Evolutionary conservation across 2,113 vertebrate genomes (phyloP).

Genomic region (Lasiurus cinereus): DNA sequence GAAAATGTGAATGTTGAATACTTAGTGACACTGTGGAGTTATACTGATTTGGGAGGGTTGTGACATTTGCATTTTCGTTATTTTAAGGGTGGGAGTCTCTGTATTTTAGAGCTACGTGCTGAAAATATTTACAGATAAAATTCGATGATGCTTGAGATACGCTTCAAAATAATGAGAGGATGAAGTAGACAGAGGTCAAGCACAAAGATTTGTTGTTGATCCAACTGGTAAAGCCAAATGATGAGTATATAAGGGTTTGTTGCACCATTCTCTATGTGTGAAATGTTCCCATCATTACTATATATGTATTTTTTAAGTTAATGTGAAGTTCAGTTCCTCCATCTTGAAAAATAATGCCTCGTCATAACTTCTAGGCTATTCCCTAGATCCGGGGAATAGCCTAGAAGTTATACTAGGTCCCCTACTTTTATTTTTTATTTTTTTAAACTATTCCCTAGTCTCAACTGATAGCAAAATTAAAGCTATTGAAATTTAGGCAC

Average conservation of each 20-base stretch:
- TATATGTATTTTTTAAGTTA: background rate
- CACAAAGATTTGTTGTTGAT: background rate
- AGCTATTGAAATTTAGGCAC: background rate
- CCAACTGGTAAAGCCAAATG: background rate
- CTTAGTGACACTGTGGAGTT: background rate
- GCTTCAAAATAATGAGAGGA: background rate
- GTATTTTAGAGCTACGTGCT: background rate
- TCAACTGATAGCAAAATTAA: slow-evolving; percentile 9
- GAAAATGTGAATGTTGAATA: background rate
- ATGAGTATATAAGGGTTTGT: background rate
- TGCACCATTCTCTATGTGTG: background rate
- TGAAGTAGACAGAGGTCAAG: background rate
- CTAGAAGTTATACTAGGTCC: background rate
- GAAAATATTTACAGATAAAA: slow-evolving; percentile 8
- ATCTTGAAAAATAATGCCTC: slow-evolving; percentile 49
- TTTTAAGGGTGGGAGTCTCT: background rate
- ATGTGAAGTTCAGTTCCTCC: background rate
- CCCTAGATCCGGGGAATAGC: no score
- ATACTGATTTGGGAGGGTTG: background rate
- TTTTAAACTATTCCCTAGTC: background rate
- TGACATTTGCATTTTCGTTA: background rate
- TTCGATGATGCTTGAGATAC: background rate
- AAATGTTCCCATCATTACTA: background rate
- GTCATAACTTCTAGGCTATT: no score
- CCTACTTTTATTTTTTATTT: background rate